Evolutionary conservation across 2,888 invertebrate species (phyloP).

Genomic region (Agrilus mali): DNA sequence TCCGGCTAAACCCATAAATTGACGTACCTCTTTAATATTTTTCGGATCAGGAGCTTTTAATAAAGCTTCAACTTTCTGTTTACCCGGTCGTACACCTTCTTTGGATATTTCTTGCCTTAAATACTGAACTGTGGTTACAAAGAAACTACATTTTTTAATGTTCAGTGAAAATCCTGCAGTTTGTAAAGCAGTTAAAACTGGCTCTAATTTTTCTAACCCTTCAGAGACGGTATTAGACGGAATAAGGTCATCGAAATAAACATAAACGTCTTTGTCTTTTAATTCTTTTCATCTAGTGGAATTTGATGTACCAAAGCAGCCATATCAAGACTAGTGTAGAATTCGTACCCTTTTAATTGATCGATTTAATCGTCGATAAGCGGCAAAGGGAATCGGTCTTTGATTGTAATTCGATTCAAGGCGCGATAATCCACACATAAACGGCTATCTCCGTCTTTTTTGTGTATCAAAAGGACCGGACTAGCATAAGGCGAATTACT

Average conservation of each 20-base stretch:
- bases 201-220: constrained; percentile 2
- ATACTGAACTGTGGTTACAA: constrained; percentile 15
- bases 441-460: no score
- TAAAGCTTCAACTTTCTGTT: constrained; percentile 17
- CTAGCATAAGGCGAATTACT: no score
- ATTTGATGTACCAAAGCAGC: neutral
- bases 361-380: no score
- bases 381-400: no score
- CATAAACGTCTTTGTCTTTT: neutral
- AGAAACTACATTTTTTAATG: constrained; percentile 14
- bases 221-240: constrained; percentile 1
- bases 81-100: constrained; percentile 16
- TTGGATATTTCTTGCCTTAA: constrained; percentile 17
- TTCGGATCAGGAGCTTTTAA: constrained; percentile 14
- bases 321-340: no score
- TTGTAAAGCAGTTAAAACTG: constrained; percentile 6
- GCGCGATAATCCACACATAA: no score
- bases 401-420: no score
- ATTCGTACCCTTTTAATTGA: no score
- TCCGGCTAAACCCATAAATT: constrained; percentile 21
- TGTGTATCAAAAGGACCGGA: no score
- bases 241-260: constrained; percentile 5
- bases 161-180: constrained; percentile 11
- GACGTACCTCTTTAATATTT: constrained; percentile 17
- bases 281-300: constrained; percentile 6